These are phyloP conservation scores for Cryptomyrus ogoouensis DNA, from an alignment of 2,113 vertebrate species.

Conservation along the genomic window DNA sequence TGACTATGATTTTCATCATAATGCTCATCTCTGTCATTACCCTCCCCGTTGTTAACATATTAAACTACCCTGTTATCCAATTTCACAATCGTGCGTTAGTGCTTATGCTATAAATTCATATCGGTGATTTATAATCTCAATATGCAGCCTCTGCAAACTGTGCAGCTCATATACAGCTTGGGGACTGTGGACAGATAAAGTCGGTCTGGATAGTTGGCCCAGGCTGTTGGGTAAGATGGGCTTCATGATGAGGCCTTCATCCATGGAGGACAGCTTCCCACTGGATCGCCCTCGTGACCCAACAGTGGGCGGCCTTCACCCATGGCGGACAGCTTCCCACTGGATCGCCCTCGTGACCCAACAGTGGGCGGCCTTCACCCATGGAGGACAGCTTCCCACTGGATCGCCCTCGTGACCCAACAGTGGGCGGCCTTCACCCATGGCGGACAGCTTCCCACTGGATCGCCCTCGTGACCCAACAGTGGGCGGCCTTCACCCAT, in stretches of 20 bases:
- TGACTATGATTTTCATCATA: background rate
- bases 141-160: background rate
- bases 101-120: background rate
- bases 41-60: background rate
- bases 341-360: conserved; percentile 24
- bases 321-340: conserved; percentile 33
- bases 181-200: background rate
- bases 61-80: background rate
- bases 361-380: conserved; percentile 14
- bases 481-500: conserved; percentile 17
- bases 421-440: conserved; percentile 15
- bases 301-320: background rate
- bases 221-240: background rate
- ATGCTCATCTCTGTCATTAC: background rate
- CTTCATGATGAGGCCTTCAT: conserved; percentile 19
- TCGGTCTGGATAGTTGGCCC: background rate
- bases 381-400: conserved; percentile 33
- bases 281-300: conserved; percentile 26
- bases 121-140: background rate
- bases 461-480: conserved; percentile 18
- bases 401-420: conserved; percentile 23
- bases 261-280: conserved; percentile 27
- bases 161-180: background rate
- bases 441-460: conserved; percentile 31
- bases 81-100: background rate